These are phyloP conservation scores for Pristionchus exspectatus DNA, from an alignment of 2,888 invertebrate genomes.

Conservation along the genomic window DNA sequence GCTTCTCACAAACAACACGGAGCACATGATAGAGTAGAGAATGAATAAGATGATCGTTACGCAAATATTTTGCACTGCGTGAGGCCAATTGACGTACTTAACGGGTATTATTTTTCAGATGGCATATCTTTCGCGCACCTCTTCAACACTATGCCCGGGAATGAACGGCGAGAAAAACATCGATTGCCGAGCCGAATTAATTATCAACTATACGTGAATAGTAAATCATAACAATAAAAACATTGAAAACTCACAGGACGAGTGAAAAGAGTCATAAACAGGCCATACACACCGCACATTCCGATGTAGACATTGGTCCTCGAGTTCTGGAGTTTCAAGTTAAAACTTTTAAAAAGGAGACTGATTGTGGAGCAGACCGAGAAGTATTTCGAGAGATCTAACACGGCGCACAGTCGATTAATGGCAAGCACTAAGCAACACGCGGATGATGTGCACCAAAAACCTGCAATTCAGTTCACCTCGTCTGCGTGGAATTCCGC, in stretches of 20 bases:
- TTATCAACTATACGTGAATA: background rate
- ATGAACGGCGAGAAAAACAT: conserved; percentile 5
- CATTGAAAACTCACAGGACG: background rate
- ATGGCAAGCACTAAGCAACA: background rate
- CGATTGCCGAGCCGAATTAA: background rate
- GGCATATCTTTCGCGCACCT: background rate
- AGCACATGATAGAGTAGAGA: no score
- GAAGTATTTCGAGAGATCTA: background rate
- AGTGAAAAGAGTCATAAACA: background rate
- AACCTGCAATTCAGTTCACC: background rate
- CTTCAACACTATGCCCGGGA: background rate
- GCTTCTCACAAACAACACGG: no score
- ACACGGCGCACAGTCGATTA: background rate
- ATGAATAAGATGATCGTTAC: no score
- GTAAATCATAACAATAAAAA: no score
- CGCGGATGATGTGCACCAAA: background rate
- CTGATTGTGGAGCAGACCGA: background rate
- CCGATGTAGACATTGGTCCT: background rate
- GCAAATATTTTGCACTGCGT: no score
- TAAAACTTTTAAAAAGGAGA: no score
- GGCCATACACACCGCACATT: background rate
- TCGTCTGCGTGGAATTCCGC: no score
- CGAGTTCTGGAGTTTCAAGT: no score
- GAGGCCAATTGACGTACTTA: no score
- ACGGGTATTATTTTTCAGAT: no score